Conservation (phyloP, 92 coral and sea anemone genomes). For the Phymanthus crucifer region DNA sequence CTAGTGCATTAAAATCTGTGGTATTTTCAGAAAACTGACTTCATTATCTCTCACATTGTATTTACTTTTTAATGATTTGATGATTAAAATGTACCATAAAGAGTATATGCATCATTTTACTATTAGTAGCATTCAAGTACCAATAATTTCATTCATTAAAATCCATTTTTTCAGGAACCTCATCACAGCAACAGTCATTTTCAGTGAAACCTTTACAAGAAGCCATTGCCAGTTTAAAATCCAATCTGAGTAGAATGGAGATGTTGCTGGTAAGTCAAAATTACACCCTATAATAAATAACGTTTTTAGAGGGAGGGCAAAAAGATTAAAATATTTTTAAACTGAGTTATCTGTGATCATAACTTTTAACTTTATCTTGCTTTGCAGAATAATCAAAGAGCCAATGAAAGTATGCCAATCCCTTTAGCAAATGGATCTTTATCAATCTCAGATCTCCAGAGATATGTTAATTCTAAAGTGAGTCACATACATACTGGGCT, state of each 20-base stretch:
- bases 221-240: conserved; percentile 13
- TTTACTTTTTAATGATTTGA: too few relatives aligned
- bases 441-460: not conserved
- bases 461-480: conserved; percentile 22
- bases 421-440: conserved; percentile 9
- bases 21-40: too few relatives aligned
- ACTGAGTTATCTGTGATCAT: too few relatives aligned
- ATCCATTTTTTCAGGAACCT: conserved; percentile 8
- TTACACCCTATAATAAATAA: not conserved
- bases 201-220: conserved; percentile 16
- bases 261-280: conserved; percentile 20
- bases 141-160: not conserved
- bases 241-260: conserved; percentile 23
- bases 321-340: too few relatives aligned
- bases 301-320: too few relatives aligned
- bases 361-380: not conserved
- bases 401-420: conserved; percentile 2
- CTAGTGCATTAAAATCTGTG: too few relatives aligned
- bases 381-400: conserved; percentile 23
- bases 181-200: conserved; percentile 16
- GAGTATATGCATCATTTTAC: too few relatives aligned
- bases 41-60: too few relatives aligned
- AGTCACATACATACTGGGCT: too few relatives aligned
- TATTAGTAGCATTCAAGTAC: too few relatives aligned
- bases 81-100: too few relatives aligned